Evolutionary conservation across 2,888 invertebrate species (phyloP), one percentile per base, ranked within the genome.

Genomic region (Ichneumoninae sp.): DNA sequence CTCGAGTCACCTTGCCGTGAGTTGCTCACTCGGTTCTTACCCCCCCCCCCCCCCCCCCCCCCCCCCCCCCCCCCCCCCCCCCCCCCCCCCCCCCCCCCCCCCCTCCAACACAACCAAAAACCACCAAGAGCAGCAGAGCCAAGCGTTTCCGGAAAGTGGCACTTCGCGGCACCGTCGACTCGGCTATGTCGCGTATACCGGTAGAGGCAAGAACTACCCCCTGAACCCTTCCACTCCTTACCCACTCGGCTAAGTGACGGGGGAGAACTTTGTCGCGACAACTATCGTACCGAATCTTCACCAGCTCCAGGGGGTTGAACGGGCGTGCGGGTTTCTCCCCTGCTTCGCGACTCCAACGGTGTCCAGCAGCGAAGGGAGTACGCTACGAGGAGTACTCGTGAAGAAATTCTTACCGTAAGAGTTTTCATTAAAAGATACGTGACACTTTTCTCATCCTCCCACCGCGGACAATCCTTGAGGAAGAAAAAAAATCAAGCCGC

Each of bases 211-310:
- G 77, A 75, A 79, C 73, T 73, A 75, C 36, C 78, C 85, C 85
- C 57, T n/a, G 33, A 71, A 79, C 74, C 77, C 74, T 68, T 65
- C 19, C 79, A 63, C 33, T 78, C 77, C 70, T 30, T 52, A 65
- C 74, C 74, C 26, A 76, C 76, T 40, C 40, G 66, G 71, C 80
- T 77, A 85, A 87, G 83, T 80, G 83, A 79, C 65, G 79, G 54
- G 63, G 60, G 73, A 80, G 85, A 85, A 87, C 83, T 85, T 84
- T 77, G 81, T 78, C 82, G 70, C 57, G 81, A 89, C 87, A 82
- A 79, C 85, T 79, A 83, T 80, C 79, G 71, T 76, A 69, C 63
- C 57, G 74, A 79, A 79, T 79, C 75, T 79, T 71, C 40, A 33
- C 30, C 63, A n/a, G 74, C 52, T 13, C 70, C 22, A 63, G 16